A percentile compares a stretch with the other conserved stretches of the same genome.
phyloP scores from a whole-genome alignment of 2,113 vertebrate genomes.

The Emydocephalus ijimae region DNA sequence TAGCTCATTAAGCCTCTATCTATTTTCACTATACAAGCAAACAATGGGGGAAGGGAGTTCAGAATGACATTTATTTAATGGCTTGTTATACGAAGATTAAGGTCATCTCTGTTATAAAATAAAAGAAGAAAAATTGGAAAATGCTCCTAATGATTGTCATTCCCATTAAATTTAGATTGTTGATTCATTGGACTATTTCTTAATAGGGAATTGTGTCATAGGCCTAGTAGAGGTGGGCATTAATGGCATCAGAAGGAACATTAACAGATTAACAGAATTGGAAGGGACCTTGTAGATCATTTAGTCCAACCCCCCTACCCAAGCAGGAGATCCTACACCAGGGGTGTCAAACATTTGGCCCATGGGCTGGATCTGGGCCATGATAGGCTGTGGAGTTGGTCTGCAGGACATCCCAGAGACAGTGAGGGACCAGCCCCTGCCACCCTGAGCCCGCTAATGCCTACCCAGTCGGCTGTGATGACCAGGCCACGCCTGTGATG shows the following conservation, averaged over 20 bases:
- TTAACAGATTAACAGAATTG: no score
- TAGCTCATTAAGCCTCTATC: background rate
- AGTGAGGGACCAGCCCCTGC: no score
- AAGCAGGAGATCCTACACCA: no score
- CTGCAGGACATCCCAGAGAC: no score
- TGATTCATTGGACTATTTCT: background rate
- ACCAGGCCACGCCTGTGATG: no score
- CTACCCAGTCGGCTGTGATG: no score
- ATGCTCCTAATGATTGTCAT: background rate
- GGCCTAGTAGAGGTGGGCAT: background rate
- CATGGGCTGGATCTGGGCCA: no score
- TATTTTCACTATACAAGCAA: background rate
- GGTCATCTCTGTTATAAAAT: background rate
- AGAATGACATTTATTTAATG: background rate
- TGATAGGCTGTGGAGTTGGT: no score
- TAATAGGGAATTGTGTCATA: background rate
- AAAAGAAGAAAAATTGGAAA: background rate
- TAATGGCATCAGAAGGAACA: background rate
- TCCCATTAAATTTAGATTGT: background rate
- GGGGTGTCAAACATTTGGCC: no score
- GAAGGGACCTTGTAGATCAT: no score
- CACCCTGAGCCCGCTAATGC: no score
- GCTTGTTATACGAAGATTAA: background rate
- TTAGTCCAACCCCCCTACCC: no score
- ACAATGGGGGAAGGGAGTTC: background rate